Evolutionary conservation across 2,113 vertebrate genomes (phyloP).

Genomic region (Bubo bubo): DNA sequence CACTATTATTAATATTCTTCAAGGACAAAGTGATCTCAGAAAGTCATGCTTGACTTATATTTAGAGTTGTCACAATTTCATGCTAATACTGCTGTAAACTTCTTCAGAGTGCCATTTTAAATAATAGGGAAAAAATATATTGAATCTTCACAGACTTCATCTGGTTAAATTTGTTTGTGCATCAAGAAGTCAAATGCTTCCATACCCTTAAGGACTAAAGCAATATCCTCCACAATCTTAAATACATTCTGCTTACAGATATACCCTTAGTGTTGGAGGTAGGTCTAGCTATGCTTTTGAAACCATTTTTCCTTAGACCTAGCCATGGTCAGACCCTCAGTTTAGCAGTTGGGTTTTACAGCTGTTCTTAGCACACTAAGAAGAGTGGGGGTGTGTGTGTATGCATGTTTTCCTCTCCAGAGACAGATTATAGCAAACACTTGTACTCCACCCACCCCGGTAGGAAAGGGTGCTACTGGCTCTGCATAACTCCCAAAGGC

Average conservation of each 20-base stretch:
- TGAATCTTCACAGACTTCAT: background rate
- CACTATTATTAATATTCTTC: background rate
- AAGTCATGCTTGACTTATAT: background rate
- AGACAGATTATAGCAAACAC: background rate
- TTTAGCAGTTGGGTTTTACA: background rate
- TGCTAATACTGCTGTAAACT: background rate
- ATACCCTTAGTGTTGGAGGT: background rate
- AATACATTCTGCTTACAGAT: background rate
- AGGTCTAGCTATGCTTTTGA: background rate
- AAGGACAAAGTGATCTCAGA: background rate
- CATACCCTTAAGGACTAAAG: background rate
- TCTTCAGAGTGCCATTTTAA: background rate
- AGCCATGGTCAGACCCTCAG: background rate
- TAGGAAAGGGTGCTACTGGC: background rate
- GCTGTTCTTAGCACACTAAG: background rate
- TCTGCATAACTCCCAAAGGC: background rate
- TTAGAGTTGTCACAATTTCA: background rate
- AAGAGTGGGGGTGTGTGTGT: background rate
- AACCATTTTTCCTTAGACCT: background rate
- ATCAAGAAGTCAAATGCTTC: background rate
- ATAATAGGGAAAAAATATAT: background rate
- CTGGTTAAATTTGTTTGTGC: background rate
- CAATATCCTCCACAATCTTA: background rate
- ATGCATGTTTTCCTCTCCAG: background rate
- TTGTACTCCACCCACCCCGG: accelerated